A percentile compares a stretch with the other conserved stretches of the same genome.
Evolutionary conservation across 1,140 invertebrate genomes (phyloP).

Genomic region (Leguminivora glycinivorella): DNA sequence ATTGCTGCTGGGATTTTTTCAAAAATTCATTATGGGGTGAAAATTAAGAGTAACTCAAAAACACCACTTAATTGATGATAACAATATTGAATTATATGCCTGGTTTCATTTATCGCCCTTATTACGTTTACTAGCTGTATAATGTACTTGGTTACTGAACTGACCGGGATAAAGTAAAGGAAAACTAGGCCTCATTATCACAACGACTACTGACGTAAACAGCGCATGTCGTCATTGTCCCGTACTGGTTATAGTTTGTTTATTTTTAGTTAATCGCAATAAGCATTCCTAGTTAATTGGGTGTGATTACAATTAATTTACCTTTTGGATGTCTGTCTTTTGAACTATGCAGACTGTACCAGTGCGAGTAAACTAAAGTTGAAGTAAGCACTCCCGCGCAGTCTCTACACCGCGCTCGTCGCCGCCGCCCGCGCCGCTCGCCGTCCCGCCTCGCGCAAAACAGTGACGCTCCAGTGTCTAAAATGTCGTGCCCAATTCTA

Average conservation of each 20-base stretch:
- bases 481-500: slow-evolving; percentile 59
- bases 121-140: too few species aligned
- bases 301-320: slow-evolving; percentile 7
- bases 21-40: too few species aligned
- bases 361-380: slow-evolving; percentile 2
- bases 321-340: slow-evolving; percentile 11
- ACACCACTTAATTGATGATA: too few species aligned
- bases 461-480: slow-evolving; percentile 40
- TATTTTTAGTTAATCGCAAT: background rate
- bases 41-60: too few species aligned
- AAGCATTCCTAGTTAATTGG: background rate
- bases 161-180: slow-evolving; percentile 4
- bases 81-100: too few species aligned
- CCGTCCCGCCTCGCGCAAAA: slow-evolving; percentile 34
- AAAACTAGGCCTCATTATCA: slow-evolving; percentile 20
- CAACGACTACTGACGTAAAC: slow-evolving; percentile 8
- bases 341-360: background rate
- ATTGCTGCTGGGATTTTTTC: too few species aligned
- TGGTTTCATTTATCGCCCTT: too few species aligned
- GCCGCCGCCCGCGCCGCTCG: slow-evolving; percentile 30
- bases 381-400: slow-evolving; percentile 26
- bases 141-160: background rate
- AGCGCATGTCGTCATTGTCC: background rate
- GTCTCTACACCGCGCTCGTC: slow-evolving; percentile 19
- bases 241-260: slow-evolving; percentile 5